Percentiles rank a stretch among this genome's conserved stretches.
Evolutionary conservation across 2,888 invertebrate genomes (phyloP).

Genomic region (Piscicola geometra): DNA sequence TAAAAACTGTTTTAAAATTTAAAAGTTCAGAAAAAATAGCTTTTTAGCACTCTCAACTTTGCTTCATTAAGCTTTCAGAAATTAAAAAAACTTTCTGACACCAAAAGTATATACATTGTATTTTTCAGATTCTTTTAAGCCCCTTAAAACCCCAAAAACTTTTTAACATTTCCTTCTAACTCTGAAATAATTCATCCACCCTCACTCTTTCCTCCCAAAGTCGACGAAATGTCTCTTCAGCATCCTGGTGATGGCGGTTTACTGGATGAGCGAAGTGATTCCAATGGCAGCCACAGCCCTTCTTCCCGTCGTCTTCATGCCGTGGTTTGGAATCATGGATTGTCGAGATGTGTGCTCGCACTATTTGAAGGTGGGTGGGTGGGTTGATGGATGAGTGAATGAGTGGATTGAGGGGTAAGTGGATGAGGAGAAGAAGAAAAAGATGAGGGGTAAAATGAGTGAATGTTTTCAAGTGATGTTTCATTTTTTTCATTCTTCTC

Average conservation of each 20-base stretch:
- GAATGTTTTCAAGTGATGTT: not conserved
- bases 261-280: constrained; percentile 47
- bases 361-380: constrained; percentile 44
- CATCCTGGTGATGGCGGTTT: constrained; percentile 47
- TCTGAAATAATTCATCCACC: no score
- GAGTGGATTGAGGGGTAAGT: no score
- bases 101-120: no score
- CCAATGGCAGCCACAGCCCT: constrained; percentile 47
- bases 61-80: no score
- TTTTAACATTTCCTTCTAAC: no score
- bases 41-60: no score
- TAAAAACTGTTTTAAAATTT: no score
- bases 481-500: not conserved
- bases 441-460: not conserved
- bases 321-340: constrained; percentile 44
- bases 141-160: no score
- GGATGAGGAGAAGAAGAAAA: no score
- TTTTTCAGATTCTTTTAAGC: no score
- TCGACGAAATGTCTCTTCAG: constrained; percentile 51
- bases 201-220: constrained; percentile 41
- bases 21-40: no score
- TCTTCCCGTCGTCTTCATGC: constrained; percentile 45
- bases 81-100: no score
- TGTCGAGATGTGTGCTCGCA: constrained; percentile 43
- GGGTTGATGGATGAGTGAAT: not conserved